Conservation (phyloP, 2,797 vertebrate species). For the Mormyrops attenuatus region DNA sequence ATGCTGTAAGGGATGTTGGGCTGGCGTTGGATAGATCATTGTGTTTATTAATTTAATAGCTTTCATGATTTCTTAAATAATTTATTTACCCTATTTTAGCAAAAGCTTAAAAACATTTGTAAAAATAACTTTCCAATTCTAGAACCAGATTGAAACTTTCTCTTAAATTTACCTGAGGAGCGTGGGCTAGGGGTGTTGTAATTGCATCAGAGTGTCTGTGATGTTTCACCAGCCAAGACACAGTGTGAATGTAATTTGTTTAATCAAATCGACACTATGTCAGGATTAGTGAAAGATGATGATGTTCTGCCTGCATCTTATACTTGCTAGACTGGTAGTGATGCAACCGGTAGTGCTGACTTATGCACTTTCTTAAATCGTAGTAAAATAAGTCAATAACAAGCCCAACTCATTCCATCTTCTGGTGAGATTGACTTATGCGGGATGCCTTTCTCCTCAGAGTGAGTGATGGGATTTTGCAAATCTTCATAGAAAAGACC, state of each 20-base stretch:
- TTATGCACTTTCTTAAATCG: slow-evolving; percentile 66
- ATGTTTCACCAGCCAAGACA: slow-evolving; percentile 35
- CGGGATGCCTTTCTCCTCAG: slow-evolving; percentile 34
- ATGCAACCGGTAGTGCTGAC: slow-evolving; percentile 56
- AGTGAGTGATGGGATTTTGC: slow-evolving; percentile 67
- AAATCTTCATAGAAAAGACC: slow-evolving; percentile 66
- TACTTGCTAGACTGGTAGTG: slow-evolving; percentile 47
- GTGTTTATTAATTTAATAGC: slow-evolving; percentile 6
- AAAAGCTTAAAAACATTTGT: not conserved
- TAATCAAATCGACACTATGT: slow-evolving; percentile 53
- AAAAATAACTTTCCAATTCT: not conserved
- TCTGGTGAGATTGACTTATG: slow-evolving; percentile 47
- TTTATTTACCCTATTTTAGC: not conserved
- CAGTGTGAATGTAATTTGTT: slow-evolving; percentile 63
- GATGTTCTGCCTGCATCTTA: slow-evolving; percentile 59
- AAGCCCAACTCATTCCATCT: slow-evolving; percentile 70
- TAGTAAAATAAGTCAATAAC: slow-evolving; percentile 72
- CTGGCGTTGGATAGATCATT: not conserved
- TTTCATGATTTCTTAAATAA: not conserved
- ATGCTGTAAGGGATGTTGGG: not conserved
- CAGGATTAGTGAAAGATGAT: slow-evolving; percentile 66
- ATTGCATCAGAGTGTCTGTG: not conserved
- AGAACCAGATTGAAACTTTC: not conserved
- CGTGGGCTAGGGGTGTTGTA: not conserved
- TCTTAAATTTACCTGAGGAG: not conserved